phyloP scores from a whole-genome alignment of 1,140 invertebrate species.

The Saccostrea cuccullata region DNA sequence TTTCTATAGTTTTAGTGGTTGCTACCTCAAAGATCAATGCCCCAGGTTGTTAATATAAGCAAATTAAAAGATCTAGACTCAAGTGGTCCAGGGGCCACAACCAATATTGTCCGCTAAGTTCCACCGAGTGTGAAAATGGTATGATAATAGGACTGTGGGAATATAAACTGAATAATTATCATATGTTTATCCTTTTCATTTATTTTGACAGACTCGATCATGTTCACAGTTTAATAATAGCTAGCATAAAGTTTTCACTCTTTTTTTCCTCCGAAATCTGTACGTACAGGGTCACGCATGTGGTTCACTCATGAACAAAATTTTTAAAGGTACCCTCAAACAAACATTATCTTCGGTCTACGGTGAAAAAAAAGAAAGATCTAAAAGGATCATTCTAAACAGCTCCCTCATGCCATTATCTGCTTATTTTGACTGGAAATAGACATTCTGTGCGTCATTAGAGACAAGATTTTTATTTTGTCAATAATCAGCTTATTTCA shows the following conservation, averaged over 20 bases:
- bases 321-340: background rate
- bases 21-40: too few relatives aligned
- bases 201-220: background rate
- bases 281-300: background rate
- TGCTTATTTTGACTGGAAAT: slow-evolving; percentile 19
- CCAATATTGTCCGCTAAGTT: background rate
- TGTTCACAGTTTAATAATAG: background rate
- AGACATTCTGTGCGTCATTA: background rate
- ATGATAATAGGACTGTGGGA: background rate
- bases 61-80: too few relatives aligned
- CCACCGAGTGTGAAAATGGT: background rate
- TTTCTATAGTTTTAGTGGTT: too few relatives aligned
- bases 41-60: too few relatives aligned
- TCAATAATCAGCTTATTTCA: background rate
- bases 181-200: background rate
- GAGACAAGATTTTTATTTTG: background rate
- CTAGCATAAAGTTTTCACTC: background rate
- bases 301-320: background rate
- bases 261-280: background rate
- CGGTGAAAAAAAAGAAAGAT: background rate
- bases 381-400: background rate
- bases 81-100: background rate
- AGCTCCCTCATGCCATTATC: background rate
- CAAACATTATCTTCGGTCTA: background rate
- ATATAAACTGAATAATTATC: background rate